A percentile compares a stretch with the other conserved stretches of the same genome.
Conservation (phyloP, 2,113 vertebrate species). For the Merops nubicus region DNA sequence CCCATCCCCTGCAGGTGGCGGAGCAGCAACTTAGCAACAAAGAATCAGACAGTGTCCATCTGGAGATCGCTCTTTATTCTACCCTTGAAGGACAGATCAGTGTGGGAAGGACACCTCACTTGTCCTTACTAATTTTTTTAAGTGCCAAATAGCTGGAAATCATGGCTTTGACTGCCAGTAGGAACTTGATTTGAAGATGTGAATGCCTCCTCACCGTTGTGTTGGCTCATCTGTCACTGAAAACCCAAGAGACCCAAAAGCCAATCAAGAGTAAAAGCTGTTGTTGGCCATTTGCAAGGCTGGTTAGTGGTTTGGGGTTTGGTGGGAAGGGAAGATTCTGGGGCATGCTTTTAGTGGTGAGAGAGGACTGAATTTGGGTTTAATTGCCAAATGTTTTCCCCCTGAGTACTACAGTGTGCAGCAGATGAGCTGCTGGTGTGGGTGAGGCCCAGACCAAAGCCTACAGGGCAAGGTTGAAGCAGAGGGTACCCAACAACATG, state of each 20-base stretch:
- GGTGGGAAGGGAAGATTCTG: background rate
- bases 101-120: background rate
- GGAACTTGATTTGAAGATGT: background rate
- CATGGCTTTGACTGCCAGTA: background rate
- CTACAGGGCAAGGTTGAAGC: background rate
- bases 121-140: background rate
- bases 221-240: background rate
- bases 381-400: background rate
- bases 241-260: background rate
- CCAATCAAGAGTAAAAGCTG: background rate
- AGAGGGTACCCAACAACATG: background rate
- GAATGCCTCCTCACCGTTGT: accelerated
- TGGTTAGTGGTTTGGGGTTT: background rate
- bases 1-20: background rate
- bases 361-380: background rate
- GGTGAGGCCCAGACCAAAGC: background rate
- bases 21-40: background rate
- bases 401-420: background rate
- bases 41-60: background rate
- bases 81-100: background rate
- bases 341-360: background rate
- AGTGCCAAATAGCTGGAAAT: background rate
- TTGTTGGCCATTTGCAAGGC: background rate
- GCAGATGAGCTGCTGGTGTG: background rate
- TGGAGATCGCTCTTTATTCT: background rate